Evolutionary conservation across 2,888 invertebrate genomes (phyloP).

Genomic region (Anarsia innoxiella): DNA sequence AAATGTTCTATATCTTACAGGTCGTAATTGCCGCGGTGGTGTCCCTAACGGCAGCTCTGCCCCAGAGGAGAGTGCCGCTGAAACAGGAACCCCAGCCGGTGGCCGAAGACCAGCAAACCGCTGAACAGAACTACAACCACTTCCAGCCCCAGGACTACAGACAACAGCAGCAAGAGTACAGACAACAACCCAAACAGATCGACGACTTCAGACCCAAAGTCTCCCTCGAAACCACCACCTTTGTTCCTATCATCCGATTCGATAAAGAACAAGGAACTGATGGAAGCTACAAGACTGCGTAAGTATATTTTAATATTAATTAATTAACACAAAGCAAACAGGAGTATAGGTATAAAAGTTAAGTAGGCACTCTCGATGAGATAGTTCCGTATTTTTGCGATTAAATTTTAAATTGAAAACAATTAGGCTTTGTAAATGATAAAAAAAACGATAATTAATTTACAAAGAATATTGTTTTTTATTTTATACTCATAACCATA

Average conservation of each 20-base stretch:
- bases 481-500: too few species aligned
- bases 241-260: slow-evolving; percentile 86
- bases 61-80: slow-evolving; percentile 55
- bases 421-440: too few species aligned
- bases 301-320: slow-evolving; percentile 52
- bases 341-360: too few species aligned
- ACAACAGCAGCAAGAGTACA: slow-evolving; percentile 37
- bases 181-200: slow-evolving; percentile 38
- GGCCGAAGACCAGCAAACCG: slow-evolving; percentile 44
- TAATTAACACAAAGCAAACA: too few species aligned
- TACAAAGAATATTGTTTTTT: too few species aligned
- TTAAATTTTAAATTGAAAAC: too few species aligned
- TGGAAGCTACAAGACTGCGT: slow-evolving; percentile 89
- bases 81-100: slow-evolving; percentile 38
- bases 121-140: slow-evolving; percentile 47
- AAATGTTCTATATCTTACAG: background rate
- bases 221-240: slow-evolving; percentile 79
- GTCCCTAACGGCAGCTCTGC: slow-evolving; percentile 57
- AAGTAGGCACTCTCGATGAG: too few species aligned
- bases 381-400: too few species aligned
- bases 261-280: slow-evolving; percentile 89
- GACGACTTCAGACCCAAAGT: slow-evolving; percentile 65
- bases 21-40: slow-evolving; percentile 49
- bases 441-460: too few species aligned
- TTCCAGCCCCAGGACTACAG: slow-evolving; percentile 35